phyloP scores from a whole-genome alignment of 1,140 invertebrate species.

The Physella acuta region DNA sequence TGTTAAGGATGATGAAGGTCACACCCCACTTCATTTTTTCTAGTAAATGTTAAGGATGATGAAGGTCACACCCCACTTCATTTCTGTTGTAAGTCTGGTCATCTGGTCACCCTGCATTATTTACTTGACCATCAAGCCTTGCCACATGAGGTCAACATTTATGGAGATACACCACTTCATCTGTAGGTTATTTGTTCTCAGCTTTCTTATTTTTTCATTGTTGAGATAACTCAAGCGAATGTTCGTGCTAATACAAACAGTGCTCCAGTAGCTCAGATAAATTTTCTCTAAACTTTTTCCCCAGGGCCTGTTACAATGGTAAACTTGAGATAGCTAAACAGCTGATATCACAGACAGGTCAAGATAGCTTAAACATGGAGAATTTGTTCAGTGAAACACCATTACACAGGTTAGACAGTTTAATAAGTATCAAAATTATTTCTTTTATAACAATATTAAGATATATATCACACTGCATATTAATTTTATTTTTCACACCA shows the following conservation, averaged over 20 bases:
- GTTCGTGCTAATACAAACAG: background rate
- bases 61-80: slow-evolving; percentile 62
- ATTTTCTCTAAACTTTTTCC: too few relatives aligned
- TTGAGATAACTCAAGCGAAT: too few relatives aligned
- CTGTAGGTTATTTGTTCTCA: slow-evolving; percentile 41
- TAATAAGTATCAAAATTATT: too few relatives aligned
- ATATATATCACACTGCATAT: background rate
- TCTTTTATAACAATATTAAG: too few relatives aligned
- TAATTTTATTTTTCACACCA: background rate
- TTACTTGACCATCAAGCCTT: slow-evolving; percentile 55
- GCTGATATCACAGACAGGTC: slow-evolving; percentile 54
- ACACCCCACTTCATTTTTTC: too few relatives aligned
- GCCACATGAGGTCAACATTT: slow-evolving; percentile 58
- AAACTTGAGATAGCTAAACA: slow-evolving; percentile 61
- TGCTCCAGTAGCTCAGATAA: background rate
- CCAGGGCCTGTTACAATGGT: slow-evolving; percentile 61
- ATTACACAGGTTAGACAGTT: slow-evolving; percentile 54
- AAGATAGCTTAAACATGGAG: slow-evolving; percentile 56
- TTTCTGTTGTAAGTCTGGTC: slow-evolving; percentile 62
- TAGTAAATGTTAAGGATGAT: slow-evolving; percentile 60
- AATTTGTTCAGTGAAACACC: slow-evolving; percentile 64
- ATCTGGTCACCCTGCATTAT: slow-evolving; percentile 57
- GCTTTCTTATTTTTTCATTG: background rate
- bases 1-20: too few relatives aligned
- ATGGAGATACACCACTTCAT: slow-evolving; percentile 62